A percentile compares a stretch with the other conserved stretches of the same genome.
phyloP scores from a whole-genome alignment of 2,113 vertebrate species.

The Malurus cyaneus region DNA sequence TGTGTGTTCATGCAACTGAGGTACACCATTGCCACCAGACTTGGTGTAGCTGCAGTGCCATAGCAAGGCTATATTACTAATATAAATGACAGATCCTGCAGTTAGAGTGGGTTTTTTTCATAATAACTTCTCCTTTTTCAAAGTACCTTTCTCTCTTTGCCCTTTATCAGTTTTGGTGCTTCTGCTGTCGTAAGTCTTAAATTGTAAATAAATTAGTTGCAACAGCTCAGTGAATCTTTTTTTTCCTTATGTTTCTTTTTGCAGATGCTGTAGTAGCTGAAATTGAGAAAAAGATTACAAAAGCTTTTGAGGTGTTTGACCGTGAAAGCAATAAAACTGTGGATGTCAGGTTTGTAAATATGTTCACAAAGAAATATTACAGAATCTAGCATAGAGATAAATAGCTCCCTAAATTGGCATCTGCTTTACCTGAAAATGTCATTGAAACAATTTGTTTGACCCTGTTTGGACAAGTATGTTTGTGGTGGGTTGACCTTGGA shows the following conservation, averaged over 20 bases:
- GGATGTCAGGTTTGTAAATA: conserved; percentile 85
- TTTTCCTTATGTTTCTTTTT: conserved; percentile 62
- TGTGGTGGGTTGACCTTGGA: background rate
- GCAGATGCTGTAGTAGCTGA: conserved; percentile 74
- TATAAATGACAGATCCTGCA: background rate
- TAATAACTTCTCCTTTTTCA: background rate
- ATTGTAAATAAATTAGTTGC: conserved; percentile 2
- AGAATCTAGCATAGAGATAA: background rate
- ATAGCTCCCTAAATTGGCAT: background rate
- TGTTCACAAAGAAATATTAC: conserved; percentile 9
- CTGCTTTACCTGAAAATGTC: background rate
- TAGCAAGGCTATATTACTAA: background rate
- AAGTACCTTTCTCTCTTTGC: background rate
- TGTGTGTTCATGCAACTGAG: background rate
- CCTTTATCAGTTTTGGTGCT: background rate
- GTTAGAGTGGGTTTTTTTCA: background rate
- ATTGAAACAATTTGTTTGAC: background rate
- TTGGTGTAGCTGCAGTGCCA: background rate
- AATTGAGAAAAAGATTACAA: conserved; percentile 81
- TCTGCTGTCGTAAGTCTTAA: background rate
- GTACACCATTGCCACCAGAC: background rate
- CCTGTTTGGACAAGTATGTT: background rate
- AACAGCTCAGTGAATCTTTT: conserved; percentile 20
- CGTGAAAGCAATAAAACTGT: conserved; percentile 84
- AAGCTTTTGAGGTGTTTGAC: conserved; percentile 92